Percentiles rank a stretch among this genome's conserved stretches.
These are phyloP conservation scores for Dioctria rufipes DNA, from an alignment of 2,888 invertebrate genomes.

Conservation along the genomic window DNA sequence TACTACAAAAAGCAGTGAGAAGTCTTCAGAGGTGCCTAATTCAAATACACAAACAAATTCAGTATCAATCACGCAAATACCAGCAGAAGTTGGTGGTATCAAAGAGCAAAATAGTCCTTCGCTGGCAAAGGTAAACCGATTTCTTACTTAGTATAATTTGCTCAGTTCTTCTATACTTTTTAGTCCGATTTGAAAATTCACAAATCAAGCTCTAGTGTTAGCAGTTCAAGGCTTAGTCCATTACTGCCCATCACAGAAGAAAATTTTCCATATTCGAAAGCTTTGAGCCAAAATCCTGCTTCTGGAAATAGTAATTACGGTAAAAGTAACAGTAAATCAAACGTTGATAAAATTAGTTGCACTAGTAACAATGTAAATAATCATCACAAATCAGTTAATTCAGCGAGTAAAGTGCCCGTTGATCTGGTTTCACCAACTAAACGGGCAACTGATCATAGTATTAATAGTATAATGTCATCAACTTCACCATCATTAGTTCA, in stretches of 20 bases:
- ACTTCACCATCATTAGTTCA: constrained; percentile 60
- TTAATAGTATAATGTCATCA: constrained; percentile 65
- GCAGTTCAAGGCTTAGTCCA: constrained; percentile 20
- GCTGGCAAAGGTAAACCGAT: background rate
- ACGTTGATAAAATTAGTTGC: constrained; percentile 36
- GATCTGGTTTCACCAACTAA: constrained; percentile 65
- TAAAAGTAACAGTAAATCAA: constrained; percentile 47
- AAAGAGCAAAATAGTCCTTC: constrained; percentile 10
- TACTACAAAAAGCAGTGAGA: constrained; percentile 53
- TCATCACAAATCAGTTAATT: constrained; percentile 54
- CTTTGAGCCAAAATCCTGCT: constrained; percentile 20
- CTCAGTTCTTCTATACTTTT: constrained; percentile 20
- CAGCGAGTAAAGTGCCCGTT: constrained; percentile 55
- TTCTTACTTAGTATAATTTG: background rate
- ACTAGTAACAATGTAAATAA: constrained; percentile 51
- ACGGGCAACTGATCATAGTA: constrained; percentile 67
- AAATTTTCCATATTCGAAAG: constrained; percentile 18
- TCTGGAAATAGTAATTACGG: constrained; percentile 32
- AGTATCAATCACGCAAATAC: constrained; percentile 56
- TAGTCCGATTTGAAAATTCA: constrained; percentile 42
- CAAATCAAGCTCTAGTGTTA: constrained; percentile 47
- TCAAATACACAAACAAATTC: constrained; percentile 53
- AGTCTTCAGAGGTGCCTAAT: constrained; percentile 55
- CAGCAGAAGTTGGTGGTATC: constrained; percentile 28
- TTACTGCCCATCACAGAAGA: constrained; percentile 10